Base-by-base conservation (phyloP, 2,888 invertebrate genomes). In the Drosophila anceps region DNA sequence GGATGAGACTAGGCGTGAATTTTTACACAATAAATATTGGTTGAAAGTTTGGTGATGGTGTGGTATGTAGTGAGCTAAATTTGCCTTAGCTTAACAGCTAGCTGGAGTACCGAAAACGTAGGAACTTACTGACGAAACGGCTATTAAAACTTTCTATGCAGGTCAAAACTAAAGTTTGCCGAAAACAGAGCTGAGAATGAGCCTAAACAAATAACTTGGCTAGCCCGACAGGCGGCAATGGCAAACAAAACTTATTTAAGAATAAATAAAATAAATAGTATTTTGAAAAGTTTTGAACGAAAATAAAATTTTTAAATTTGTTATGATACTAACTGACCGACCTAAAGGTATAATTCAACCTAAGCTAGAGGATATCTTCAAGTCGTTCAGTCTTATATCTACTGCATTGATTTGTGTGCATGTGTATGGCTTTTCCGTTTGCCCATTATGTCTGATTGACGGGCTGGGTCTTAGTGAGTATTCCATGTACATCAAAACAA, bases 1-100 rank as follows among this genome's bases (percentile, higher is more conserved):
- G 46, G 15, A 27, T 7, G 8, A 37, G 41, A 64, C 64, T 63
- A 76, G 79, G 88, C 88, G 88, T 84, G 80, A 85, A 78, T 85
- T 84, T 88, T 85, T 69, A 82, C 88, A 83, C 82, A 85, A 82
- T 82, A 82, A 80, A 80, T 83, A 84, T 82, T 77, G 76, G 74
- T 54, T 55, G 58, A 62, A 70, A 71, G 65, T 74, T 50, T 68
- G 48, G 39, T 27, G 27, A 43, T 67, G 35, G 48, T 71, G 58
- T 75, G 71, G 53, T 39, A 29, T 58, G 43, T 39, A 60, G 35
- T 33, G 27, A 43, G 57, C 60, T 10, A 43, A 50, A 60, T 64
- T 79, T 65, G 18, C 43, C 60, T 33, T 44, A 37, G 46, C 62
- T 57, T 4, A 43, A 39, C 59, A 51, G 33, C 53, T 43, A 20